Evolutionary conservation across 2,888 invertebrate genomes (phyloP), one percentile per base, ranked within the genome.

Genomic region (Stenchaetothrips biformis): DNA sequence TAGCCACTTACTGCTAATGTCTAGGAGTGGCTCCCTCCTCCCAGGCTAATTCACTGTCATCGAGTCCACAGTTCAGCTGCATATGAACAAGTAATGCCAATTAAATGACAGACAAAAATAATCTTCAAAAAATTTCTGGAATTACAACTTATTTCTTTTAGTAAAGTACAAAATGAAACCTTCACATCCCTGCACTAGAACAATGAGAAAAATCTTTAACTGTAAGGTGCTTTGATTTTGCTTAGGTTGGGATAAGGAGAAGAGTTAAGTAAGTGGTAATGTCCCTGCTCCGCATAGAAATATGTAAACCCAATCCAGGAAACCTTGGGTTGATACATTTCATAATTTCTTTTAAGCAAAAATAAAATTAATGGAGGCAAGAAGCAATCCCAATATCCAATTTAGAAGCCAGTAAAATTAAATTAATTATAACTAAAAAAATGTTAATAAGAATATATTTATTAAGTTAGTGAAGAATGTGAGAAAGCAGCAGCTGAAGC

Each of bases 41-140:
- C 67, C 67, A 74, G 67, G 67, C 67, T 74, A 74, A 74, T 74
- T 74, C 67, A 74, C 67, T 74, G 67, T 74, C 67, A 74, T 74
- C 67, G 67, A 74, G 67, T 74, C 67, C 67, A 74, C 67, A 74
- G 67, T 74, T 74, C 67, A 74, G 67, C 67, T 74, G 67, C 67
- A 25, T 74, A 74, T 21, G 67, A 74, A 74, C 67, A 74, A 74
- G 67, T 74, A 74, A 74, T 25, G 67, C 25, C 25, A 74, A 25
- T 74, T 74, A 74, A 74, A 74, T 74, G 25, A 59, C 59, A 59
- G 18, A 13, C 59, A 16, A 59, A 59, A 59, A 13, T 59, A 18
- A 13, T 13, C 16, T 59, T 59, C 59, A 9, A 59, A 59, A 13
- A 18, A 9, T 59, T 13, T 59, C 18, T 59, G 18, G 0, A 59